Conservation (phyloP, 2,888 invertebrate genomes). For the Lathronympha strigana region DNA sequence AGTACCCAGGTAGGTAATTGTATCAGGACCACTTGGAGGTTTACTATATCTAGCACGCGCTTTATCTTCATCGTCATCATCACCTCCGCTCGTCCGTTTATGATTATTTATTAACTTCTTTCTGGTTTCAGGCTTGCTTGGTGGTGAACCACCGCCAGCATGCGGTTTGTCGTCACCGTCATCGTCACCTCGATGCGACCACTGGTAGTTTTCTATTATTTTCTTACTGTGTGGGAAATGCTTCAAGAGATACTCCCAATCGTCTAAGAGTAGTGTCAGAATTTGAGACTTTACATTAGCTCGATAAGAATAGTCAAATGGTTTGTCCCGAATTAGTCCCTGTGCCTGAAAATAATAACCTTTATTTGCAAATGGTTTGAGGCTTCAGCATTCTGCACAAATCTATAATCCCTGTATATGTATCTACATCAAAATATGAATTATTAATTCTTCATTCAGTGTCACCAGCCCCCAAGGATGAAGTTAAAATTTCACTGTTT, state of each 20-base stretch:
- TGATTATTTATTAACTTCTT: constrained; percentile 55
- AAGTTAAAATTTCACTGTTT: no score
- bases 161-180: no score
- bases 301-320: constrained; percentile 62
- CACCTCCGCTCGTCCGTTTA: constrained; percentile 28
- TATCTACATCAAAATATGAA: no score
- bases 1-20: neutral
- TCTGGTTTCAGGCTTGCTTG: constrained; percentile 45
- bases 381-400: neutral
- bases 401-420: neutral
- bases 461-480: no score
- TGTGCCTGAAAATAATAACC: constrained; percentile 57
- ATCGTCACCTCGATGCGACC: neutral
- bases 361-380: neutral
- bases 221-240: constrained; percentile 65
- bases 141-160: no score
- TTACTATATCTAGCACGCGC: constrained; percentile 24
- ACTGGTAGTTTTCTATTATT: constrained; percentile 54
- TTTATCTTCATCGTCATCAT: constrained; percentile 49
- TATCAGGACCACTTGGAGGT: constrained; percentile 2
- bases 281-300: constrained; percentile 63
- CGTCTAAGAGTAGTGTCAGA: constrained; percentile 60
- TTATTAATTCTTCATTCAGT: no score
- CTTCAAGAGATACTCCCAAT: constrained; percentile 66
- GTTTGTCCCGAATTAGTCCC: constrained; percentile 59